Conservation (phyloP, 1,140 invertebrate species). For the Matsumurasca onukii region DNA sequence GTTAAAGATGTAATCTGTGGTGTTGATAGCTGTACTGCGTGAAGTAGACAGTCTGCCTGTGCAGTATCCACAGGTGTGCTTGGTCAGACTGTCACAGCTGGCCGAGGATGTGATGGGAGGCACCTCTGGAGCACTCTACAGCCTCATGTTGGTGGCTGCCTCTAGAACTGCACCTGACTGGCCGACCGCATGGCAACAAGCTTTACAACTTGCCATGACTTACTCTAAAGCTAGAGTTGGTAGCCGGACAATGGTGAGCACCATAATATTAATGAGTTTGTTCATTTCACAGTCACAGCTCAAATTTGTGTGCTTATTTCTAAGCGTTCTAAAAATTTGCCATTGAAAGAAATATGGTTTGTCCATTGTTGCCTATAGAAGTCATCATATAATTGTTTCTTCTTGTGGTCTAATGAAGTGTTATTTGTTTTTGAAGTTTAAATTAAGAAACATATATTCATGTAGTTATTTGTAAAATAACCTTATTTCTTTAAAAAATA, state of each 20-base stretch:
- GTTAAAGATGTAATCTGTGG: too few species aligned
- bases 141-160: conserved; percentile 67
- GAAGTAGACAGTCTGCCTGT: conserved; percentile 35
- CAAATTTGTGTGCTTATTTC: too few species aligned
- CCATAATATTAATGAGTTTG: background rate
- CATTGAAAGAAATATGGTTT: too few species aligned
- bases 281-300: background rate
- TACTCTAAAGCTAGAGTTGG: conserved; percentile 73
- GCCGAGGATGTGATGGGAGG: conserved; percentile 68
- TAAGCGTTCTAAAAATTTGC: too few species aligned
- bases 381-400: too few species aligned
- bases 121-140: conserved; percentile 70
- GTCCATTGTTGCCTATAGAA: too few species aligned
- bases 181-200: conserved; percentile 53
- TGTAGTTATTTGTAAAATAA: too few species aligned
- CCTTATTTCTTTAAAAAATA: too few species aligned
- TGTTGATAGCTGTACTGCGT: conserved; percentile 34
- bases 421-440: too few species aligned
- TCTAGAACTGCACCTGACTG: conserved; percentile 49
- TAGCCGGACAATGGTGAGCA: conserved; percentile 76
- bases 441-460: too few species aligned
- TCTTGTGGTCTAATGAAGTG: too few species aligned
- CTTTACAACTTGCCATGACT: conserved; percentile 60
- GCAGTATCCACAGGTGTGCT: conserved; percentile 50
- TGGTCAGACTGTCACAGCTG: conserved; percentile 57